phyloP scores from a whole-genome alignment of 2,888 invertebrate species.

The Chymomyza procnemis region DNA sequence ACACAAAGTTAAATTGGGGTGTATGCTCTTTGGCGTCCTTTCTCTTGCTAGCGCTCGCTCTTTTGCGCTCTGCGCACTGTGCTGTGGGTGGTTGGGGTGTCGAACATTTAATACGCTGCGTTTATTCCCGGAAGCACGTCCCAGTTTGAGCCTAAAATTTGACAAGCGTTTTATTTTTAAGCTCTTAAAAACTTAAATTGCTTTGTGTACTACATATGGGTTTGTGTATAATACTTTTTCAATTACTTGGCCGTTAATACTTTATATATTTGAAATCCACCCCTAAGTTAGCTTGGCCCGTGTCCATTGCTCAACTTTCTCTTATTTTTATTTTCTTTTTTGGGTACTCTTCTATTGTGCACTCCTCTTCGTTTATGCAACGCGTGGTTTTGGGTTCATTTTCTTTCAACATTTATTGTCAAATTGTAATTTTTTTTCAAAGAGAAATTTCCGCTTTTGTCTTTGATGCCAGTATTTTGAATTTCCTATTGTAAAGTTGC shows the following conservation, averaged over 20 bases:
- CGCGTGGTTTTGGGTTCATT: conserved; percentile 6
- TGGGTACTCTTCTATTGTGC: no score
- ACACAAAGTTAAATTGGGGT: not conserved
- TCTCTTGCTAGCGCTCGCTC: not conserved
- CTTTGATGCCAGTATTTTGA: not conserved
- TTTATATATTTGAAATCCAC: not conserved
- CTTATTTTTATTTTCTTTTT: not conserved
- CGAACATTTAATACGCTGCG: not conserved
- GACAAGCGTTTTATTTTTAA: not conserved
- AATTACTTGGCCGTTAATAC: not conserved
- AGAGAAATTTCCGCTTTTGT: conserved; percentile 5
- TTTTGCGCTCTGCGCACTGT: not conserved
- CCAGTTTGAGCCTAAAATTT: not conserved
- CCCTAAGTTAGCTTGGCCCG: conserved; percentile 7
- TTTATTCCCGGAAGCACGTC: not conserved
- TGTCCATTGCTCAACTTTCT: conserved; percentile 1
- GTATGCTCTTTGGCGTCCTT: not conserved
- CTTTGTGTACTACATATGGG: not conserved
- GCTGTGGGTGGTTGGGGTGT: not conserved
- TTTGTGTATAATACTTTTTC: not conserved
- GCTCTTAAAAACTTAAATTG: not conserved
- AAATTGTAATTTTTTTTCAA: conserved; percentile 2
- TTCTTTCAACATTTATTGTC: not conserved
- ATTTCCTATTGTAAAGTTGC: no score
- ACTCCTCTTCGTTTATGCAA: conserved; percentile 4